Evolutionary conservation across 2,888 invertebrate genomes (phyloP), one percentile per base, ranked within the genome.

Genomic region (Piscicola geometra): DNA sequence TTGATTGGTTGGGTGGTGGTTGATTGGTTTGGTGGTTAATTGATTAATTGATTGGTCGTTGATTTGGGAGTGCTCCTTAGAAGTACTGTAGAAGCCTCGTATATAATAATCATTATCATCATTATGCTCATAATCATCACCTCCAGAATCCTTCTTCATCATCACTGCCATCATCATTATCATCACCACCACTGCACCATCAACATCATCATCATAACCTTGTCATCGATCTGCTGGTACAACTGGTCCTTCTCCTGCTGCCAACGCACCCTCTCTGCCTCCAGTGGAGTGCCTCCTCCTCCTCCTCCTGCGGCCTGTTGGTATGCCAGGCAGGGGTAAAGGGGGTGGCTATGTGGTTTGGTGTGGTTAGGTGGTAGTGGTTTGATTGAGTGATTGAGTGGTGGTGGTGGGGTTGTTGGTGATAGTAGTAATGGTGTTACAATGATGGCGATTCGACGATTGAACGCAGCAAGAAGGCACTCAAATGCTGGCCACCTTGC

Each of bases 201-300:
- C n/a, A n/a, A n/a, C n/a, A n/a, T n/a, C n/a, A n/a, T n/a, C n/a
- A n/a, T n/a, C n/a, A n/a, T n/a, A 75, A 85, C 86, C 84, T 99
- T 99, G 84, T 99, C 98, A 83, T 99, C 99, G 83, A 99, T 88
- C 86, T 98, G 97, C 84, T 94, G 93, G 87, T 97, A 99, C 50
- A 99, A 77, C 66, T 81, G 82, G 80, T 82, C 78, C 76, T 83
- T 83, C 80, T 98, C 98, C 83, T 91, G 91, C 81, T 88, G 97
- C 86, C 95, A 89, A 81, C 91, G 91, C 74, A 90, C 89, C 64
- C 92, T 87, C 83, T 93, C 92, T 82, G 92, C 92, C 78, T 86
- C 86, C 64, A 73, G 18, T 18, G 64, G 12, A 32, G n/a, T 25
- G 21, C 32, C 12, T 15, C 71, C 71, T 5, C 5, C 47, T n/a